Conservation (phyloP, 2,113 vertebrate genomes). For the Pseudopodoces humilis region DNA sequence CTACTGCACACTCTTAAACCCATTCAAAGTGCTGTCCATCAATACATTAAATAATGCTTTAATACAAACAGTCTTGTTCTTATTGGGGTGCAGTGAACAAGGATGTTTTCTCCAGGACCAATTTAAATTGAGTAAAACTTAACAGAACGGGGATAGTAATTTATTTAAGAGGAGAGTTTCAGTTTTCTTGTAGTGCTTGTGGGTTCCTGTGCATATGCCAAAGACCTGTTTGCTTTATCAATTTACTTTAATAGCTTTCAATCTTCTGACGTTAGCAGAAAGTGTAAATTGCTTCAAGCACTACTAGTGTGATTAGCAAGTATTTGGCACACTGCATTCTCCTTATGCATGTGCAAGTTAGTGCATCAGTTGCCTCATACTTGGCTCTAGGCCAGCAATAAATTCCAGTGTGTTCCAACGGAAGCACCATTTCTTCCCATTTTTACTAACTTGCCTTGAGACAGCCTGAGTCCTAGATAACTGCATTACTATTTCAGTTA, state of each 20-base stretch:
- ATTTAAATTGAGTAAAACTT: slow-evolving; percentile 4
- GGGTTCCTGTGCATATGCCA: background rate
- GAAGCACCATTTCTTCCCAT: background rate
- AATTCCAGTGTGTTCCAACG: background rate
- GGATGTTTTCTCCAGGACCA: background rate
- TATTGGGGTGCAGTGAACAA: background rate
- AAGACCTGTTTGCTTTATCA: background rate
- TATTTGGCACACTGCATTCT: background rate
- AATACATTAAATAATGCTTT: background rate
- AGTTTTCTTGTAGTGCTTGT: background rate
- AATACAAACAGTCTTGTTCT: background rate
- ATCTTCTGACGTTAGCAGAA: background rate
- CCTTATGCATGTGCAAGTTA: background rate
- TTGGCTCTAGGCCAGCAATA: background rate
- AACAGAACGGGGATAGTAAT: background rate
- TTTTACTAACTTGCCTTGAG: background rate
- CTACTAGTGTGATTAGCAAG: background rate
- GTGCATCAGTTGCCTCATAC: background rate
- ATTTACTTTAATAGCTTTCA: background rate
- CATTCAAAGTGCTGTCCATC: background rate
- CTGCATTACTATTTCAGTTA: background rate
- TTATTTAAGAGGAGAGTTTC: background rate
- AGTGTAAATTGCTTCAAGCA: background rate
- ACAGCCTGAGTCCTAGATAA: background rate
- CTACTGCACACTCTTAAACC: background rate